Percentiles rank a stretch among this genome's conserved stretches.
phyloP scores from a whole-genome alignment of 2,113 vertebrate genomes.

The Alligator sinensis region DNA sequence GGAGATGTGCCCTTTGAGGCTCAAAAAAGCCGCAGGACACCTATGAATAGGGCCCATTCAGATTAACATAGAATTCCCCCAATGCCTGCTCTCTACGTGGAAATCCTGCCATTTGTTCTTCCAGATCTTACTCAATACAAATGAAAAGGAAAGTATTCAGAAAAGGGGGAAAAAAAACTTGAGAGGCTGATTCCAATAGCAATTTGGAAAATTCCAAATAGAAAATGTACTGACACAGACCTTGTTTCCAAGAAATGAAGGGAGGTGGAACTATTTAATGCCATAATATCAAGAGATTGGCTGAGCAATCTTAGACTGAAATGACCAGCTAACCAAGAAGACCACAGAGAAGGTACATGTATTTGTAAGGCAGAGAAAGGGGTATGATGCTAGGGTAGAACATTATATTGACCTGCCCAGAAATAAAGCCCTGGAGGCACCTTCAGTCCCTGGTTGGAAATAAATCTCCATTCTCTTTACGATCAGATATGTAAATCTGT shows the following conservation, averaged over 20 bases:
- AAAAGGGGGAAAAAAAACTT: constrained; percentile 30
- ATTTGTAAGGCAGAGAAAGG: neutral
- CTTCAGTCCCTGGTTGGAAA: neutral
- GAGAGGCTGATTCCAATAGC: constrained; percentile 29
- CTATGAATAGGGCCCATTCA: neutral
- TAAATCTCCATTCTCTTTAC: neutral
- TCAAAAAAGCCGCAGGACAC: constrained; percentile 19
- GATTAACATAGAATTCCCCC: neutral
- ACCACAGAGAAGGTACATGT: neutral
- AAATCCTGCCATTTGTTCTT: neutral
- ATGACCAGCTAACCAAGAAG: neutral
- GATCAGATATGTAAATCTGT: too few species aligned
- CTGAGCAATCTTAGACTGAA: neutral
- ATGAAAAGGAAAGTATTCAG: constrained; percentile 34
- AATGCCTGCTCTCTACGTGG: neutral
- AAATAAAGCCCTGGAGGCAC: accelerated
- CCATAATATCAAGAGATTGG: neutral
- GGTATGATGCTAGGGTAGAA: accelerated
- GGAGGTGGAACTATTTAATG: constrained; percentile 55
- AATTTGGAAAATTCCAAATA: constrained; percentile 32
- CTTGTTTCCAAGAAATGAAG: constrained; percentile 35
- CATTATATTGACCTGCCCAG: neutral
- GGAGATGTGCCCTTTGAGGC: neutral
- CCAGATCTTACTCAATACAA: constrained; percentile 31
- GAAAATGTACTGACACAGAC: constrained; percentile 21